Evolutionary conservation across 2,888 invertebrate genomes (phyloP).

Genomic region (Cinara cedri): DNA sequence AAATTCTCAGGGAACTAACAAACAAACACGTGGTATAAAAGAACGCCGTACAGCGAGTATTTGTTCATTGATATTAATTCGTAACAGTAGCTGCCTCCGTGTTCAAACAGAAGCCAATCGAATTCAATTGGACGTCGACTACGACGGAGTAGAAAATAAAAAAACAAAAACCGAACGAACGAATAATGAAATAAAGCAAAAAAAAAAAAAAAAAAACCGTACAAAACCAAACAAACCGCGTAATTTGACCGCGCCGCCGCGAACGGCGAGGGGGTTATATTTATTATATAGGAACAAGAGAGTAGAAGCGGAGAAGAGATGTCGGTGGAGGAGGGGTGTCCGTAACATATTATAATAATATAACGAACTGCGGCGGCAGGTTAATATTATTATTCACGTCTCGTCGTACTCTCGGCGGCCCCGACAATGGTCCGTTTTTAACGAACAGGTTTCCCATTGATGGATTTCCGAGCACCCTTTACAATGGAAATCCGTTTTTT

Average conservation of each 20-base stretch:
- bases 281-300: not conserved
- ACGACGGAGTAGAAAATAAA: conserved; percentile 20
- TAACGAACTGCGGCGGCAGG: conserved; percentile 9
- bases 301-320: conserved; percentile 10
- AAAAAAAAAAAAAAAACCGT: conserved; percentile 8
- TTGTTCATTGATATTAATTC: conserved; percentile 38
- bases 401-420: conserved; percentile 36
- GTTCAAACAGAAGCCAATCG: conserved; percentile 40
- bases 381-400: conserved; percentile 52
- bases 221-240: conserved; percentile 38
- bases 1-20: not conserved
- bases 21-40: not conserved
- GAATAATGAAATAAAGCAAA: conserved; percentile 1
- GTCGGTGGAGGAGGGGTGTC: conserved; percentile 14
- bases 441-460: conserved; percentile 57
- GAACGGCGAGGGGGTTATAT: not conserved
- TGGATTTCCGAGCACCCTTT: conserved; percentile 52
- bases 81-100: conserved; percentile 21
- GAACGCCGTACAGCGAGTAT: not conserved
- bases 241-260: conserved; percentile 19
- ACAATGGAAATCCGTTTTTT: conserved; percentile 37
- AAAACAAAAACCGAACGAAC: conserved; percentile 16
- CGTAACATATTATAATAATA: conserved; percentile 15
- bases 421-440: conserved; percentile 51
- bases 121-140: conserved; percentile 35